A percentile compares a stretch with the other conserved stretches of the same genome.
phyloP scores from a whole-genome alignment of 1,140 invertebrate species.

The Hycleus cichorii region DNA sequence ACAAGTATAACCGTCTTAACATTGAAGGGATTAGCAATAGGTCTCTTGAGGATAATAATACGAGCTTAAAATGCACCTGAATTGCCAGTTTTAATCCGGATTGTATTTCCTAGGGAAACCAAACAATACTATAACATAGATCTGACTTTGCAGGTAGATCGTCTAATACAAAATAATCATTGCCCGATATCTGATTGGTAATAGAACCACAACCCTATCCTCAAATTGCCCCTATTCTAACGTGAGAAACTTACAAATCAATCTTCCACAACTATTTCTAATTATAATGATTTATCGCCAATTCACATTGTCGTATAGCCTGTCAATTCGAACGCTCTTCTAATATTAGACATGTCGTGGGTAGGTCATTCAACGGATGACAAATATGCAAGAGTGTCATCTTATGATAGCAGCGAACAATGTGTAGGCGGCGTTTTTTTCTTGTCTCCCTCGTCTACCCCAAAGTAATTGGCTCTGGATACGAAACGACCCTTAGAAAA shows the following conservation, averaged over 20 bases:
- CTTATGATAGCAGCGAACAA: slow-evolving; percentile 7
- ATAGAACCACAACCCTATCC: too few relatives aligned
- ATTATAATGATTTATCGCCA: too few relatives aligned
- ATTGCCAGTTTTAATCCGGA: slow-evolving; percentile 9
- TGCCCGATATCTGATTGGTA: too few relatives aligned
- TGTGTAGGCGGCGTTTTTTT: neutral
- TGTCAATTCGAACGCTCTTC: too few relatives aligned
- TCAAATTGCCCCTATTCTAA: too few relatives aligned
- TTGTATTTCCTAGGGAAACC: neutral
- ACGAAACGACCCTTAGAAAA: slow-evolving; percentile 12
- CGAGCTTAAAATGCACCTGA: slow-evolving; percentile 14
- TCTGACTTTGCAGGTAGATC: too few relatives aligned
- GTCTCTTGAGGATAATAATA: slow-evolving; percentile 7
- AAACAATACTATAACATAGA: too few relatives aligned
- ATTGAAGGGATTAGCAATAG: slow-evolving; percentile 11
- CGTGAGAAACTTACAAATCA: too few relatives aligned
- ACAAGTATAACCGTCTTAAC: slow-evolving; percentile 13
- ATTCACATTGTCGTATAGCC: too few relatives aligned
- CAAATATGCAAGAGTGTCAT: slow-evolving; percentile 10
- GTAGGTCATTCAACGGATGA: neutral
- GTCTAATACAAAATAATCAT: too few relatives aligned
- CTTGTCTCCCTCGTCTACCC: neutral
- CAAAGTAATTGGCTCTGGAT: slow-evolving; percentile 8
- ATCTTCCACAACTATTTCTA: too few relatives aligned
- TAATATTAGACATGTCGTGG: too few relatives aligned